phyloP scores from a whole-genome alignment of 2,113 vertebrate species.

The Ifrita kowaldi region DNA sequence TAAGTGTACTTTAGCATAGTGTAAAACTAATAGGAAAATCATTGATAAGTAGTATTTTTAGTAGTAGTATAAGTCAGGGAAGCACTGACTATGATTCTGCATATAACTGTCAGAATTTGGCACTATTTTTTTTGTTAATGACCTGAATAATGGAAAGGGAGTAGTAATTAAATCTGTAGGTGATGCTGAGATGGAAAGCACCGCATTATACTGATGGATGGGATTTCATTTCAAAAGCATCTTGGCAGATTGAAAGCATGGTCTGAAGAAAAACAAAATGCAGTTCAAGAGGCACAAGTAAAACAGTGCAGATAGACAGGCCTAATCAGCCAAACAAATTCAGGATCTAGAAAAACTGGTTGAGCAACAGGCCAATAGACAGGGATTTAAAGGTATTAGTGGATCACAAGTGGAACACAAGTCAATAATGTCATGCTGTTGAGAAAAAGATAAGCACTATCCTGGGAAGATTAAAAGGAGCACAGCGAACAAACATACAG shows the following conservation, averaged over 20 bases:
- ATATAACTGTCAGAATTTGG: neutral
- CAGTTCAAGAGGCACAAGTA: neutral
- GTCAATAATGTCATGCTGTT: conserved; percentile 46
- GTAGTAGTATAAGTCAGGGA: no score
- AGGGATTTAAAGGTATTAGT: conserved; percentile 55
- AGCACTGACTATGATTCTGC: neutral
- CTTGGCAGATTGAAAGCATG: neutral
- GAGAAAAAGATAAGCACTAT: conserved; percentile 28
- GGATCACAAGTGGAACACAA: conserved; percentile 46
- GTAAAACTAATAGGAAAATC: neutral
- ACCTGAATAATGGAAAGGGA: neutral
- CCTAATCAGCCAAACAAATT: conserved; percentile 12
- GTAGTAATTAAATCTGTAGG: neutral
- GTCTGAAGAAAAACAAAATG: conserved; percentile 14
- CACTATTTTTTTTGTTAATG: neutral
- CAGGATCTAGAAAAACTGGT: conserved; percentile 15
- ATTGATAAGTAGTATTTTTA: neutral
- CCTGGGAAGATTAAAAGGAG: conserved; percentile 34
- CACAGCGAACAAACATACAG: neutral
- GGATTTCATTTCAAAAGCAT: neutral
- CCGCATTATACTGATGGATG: neutral
- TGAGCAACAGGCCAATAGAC: conserved; percentile 5
- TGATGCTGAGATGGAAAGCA: neutral
- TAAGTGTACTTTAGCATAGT: neutral
- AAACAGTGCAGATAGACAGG: neutral